Conservation (phyloP, 2,113 vertebrate genomes). For the Passerina amoena region DNA sequence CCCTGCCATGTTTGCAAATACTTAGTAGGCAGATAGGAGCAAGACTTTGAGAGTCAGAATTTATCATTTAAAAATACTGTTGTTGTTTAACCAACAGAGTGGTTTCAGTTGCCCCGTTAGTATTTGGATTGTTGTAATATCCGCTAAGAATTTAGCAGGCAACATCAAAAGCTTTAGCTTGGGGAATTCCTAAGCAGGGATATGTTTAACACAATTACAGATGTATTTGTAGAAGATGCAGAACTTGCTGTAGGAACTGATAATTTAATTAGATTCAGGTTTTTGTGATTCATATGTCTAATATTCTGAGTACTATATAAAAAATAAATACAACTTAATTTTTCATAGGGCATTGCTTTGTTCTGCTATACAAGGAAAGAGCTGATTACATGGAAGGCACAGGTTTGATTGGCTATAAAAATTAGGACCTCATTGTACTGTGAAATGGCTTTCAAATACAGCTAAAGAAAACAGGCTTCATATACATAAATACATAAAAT, state of each 20-base stretch:
- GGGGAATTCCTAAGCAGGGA: conserved; percentile 17
- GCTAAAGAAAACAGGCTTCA: background rate
- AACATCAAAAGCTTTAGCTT: conserved; percentile 44
- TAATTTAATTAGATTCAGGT: conserved; percentile 59
- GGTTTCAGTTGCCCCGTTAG: background rate
- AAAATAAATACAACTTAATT: conserved; percentile 52
- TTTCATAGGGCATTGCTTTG: conserved; percentile 40
- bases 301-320: conserved; percentile 30
- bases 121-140: conserved; percentile 28
- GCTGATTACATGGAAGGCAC: conserved; percentile 22
- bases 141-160: background rate
- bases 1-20: background rate
- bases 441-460: conserved; percentile 31
- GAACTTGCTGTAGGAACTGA: conserved; percentile 35
- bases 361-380: conserved; percentile 17
- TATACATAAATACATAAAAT: background rate
- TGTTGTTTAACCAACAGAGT: background rate
- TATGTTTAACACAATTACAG: conserved; percentile 52
- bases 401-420: conserved; percentile 41
- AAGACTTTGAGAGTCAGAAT: background rate
- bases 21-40: background rate
- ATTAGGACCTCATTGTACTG: conserved; percentile 19
- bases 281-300: conserved; percentile 44
- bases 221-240: conserved; percentile 43
- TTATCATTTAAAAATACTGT: background rate